phyloP scores from a whole-genome alignment of 2,113 vertebrate species.

The Morone chrysops region DNA sequence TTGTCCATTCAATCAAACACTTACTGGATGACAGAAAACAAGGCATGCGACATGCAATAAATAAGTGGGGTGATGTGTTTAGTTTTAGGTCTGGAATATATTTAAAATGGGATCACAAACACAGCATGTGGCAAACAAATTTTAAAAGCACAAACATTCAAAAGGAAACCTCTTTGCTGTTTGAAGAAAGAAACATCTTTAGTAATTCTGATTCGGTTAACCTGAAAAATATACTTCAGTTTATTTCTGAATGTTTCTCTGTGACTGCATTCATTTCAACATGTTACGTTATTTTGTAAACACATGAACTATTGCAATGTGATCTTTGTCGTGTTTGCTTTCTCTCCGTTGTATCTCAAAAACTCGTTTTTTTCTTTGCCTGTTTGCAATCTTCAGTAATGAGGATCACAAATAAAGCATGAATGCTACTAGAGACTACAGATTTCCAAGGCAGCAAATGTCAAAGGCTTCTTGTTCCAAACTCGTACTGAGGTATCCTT shows the following conservation, averaged over 20 bases:
- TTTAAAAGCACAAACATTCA: slow-evolving; percentile 9
- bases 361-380: not conserved
- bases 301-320: not conserved
- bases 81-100: slow-evolving; percentile 1
- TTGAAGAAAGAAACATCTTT: not conserved
- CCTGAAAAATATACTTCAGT: not conserved
- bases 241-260: not conserved
- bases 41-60: slow-evolving; percentile 60
- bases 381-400: slow-evolving; percentile 1
- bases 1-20: slow-evolving; percentile 22
- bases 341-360: not conserved
- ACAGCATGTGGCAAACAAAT: slow-evolving; percentile 22
- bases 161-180: not conserved
- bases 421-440: slow-evolving; percentile 22
- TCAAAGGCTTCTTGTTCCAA: slow-evolving; percentile 50
- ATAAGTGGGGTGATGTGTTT: slow-evolving; percentile 4
- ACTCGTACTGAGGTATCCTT: slow-evolving; percentile 25
- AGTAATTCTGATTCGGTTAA: not conserved
- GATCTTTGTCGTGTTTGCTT: not conserved
- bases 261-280: not conserved
- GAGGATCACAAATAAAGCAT: slow-evolving; percentile 30
- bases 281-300: not conserved
- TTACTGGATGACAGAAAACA: slow-evolving; percentile 42
- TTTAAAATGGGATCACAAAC: not conserved
- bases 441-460: slow-evolving; percentile 51